Base-by-base conservation (phyloP, 2,888 invertebrate genomes). In the Amphipyra berbera region DNA sequence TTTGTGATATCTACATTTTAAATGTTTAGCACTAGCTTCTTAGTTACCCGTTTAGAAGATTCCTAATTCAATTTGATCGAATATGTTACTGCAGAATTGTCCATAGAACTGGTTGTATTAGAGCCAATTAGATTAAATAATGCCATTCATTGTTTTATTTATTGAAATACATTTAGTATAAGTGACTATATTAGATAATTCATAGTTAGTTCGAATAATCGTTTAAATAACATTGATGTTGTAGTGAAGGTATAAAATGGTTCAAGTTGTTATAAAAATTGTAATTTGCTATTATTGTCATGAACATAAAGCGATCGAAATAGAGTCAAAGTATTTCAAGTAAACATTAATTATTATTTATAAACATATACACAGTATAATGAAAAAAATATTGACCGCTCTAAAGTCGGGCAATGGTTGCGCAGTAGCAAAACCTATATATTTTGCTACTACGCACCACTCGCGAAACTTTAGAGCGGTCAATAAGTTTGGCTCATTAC, bases 61-160 rank as follows among this genome's bases (percentile, higher is more conserved):
- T 59, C 27, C 21, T 42, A 57, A 53, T 56, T 62, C 61, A 63
- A 57, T 50, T 61, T 48, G 49, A 45, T 73, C 45, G 56, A 72
- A 62, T 55, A 52, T 37, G 45, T 60, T 45, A 48, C 44, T 40
- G 35, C 30, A 61, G 46, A 59, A 47, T 41, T 46, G 42, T 37
- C 62, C n/a, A 55, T 61, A 62, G 46, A 66, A 61, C 66, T 68
- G 63, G 66, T 68, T 67, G 59, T 60, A 69, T 68, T 44, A 53
- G 61, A 67, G 61, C 78, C 73, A 75, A 80, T 78, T 79, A 78
- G 73, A 64, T 61, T 68, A 58, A 52, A 66, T 65, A 63, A 57
- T 50, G 52, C 84, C 83, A 78, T 79, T 82, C 81, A 84, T 84
- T 84, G 75, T 82, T 79, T 81, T 87, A 88, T 88, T 88, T 87